A percentile compares a stretch with the other conserved stretches of the same genome.
Conservation (phyloP, 1,140 invertebrate species). For the Akabosia matsudoensis region DNA sequence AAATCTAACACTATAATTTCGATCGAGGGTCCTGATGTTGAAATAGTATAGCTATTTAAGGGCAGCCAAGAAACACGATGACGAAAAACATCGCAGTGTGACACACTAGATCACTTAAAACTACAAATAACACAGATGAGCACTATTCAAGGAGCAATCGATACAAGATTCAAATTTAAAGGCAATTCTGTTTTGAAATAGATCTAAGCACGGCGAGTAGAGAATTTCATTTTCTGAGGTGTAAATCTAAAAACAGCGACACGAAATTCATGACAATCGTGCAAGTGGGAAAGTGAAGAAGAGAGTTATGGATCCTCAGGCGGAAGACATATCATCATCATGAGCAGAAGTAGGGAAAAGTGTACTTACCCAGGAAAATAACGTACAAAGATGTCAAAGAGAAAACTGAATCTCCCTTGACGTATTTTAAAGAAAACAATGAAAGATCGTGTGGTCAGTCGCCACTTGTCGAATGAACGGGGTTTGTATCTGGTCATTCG, state of each 20-base stretch:
- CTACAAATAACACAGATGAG: not conserved
- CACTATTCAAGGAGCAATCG: not conserved
- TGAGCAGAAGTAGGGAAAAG: not conserved
- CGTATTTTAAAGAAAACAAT: slow-evolving; percentile 8
- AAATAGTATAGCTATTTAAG: not conserved
- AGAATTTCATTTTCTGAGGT: too few relatives aligned
- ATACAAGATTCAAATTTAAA: too few relatives aligned
- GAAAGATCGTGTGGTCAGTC: slow-evolving; percentile 17
- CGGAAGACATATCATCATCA: not conserved
- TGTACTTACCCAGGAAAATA: not conserved
- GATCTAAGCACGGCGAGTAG: not conserved
- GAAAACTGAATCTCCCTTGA: not conserved
- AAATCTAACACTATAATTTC: not conserved
- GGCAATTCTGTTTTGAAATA: too few relatives aligned
- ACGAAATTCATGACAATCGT: slow-evolving; percentile 11
- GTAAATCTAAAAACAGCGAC: not conserved
- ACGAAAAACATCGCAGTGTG: not conserved
- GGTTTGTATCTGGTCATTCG: not conserved
- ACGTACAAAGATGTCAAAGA: not conserved
- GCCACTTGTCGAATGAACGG: not conserved
- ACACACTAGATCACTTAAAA: not conserved
- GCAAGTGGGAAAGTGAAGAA: not conserved
- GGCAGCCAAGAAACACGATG: not conserved
- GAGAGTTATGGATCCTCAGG: not conserved
- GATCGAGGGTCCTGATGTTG: not conserved